Conservation (phyloP, 2,113 vertebrate genomes). For the Ranitomeya variabilis region DNA sequence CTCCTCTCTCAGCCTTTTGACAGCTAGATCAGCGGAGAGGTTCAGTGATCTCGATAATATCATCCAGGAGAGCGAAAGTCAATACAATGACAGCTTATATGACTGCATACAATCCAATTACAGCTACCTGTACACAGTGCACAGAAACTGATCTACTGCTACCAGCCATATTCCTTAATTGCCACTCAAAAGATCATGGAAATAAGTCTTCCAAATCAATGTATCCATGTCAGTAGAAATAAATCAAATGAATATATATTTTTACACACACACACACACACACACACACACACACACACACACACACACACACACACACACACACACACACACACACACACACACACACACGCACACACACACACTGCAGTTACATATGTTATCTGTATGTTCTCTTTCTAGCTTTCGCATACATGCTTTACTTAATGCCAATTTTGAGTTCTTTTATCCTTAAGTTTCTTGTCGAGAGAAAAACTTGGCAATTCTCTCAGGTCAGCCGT, state of each 20-base stretch:
- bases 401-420: too few relatives aligned
- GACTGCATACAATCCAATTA: constrained; percentile 97
- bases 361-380: too few relatives aligned
- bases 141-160: constrained; percentile 65
- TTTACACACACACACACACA: neutral
- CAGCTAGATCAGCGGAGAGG: constrained; percentile 87
- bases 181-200: constrained; percentile 61
- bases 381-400: too few relatives aligned
- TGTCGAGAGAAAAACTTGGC: neutral
- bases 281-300: too few relatives aligned
- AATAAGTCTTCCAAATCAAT: constrained; percentile 13
- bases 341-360: too few relatives aligned
- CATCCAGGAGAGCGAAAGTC: constrained; percentile 88
- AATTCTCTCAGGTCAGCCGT: constrained; percentile 59
- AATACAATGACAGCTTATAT: constrained; percentile 91
- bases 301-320: too few relatives aligned
- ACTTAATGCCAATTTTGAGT: too few relatives aligned
- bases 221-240: constrained; percentile 5
- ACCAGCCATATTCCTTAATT: constrained; percentile 63
- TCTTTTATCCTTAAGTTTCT: neutral
- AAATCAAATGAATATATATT: neutral
- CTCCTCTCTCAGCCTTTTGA: constrained; percentile 90
- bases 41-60: constrained; percentile 93
- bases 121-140: constrained; percentile 75
- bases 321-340: too few relatives aligned